Percentiles rank a stretch among this genome's conserved stretches.
These are phyloP conservation scores for Ormia ochracea DNA, from an alignment of 2,888 invertebrate species.

Conservation along the genomic window DNA sequence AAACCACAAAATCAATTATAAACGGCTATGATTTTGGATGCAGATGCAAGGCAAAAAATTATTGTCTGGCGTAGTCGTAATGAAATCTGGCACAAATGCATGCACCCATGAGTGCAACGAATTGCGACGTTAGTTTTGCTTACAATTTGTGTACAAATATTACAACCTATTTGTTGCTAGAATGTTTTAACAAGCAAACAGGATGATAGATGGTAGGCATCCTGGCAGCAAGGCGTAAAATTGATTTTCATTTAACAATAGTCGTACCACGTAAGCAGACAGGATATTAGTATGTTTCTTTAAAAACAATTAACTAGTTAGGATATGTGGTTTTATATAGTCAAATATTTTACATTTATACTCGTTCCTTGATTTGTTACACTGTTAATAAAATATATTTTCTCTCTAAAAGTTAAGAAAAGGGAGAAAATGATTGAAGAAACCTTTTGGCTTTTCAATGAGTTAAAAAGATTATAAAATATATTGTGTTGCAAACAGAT, in stretches of 20 bases:
- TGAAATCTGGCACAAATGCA: neutral
- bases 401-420: neutral
- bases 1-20: slow-evolving; percentile 74
- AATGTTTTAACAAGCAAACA: neutral
- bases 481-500: slow-evolving; percentile 18
- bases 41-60: neutral
- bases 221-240: slow-evolving; percentile 49
- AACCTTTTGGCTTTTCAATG: neutral
- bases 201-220: neutral
- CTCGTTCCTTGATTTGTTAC: slow-evolving; percentile 50
- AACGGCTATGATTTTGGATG: slow-evolving; percentile 66
- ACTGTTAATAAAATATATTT: slow-evolving; percentile 1
- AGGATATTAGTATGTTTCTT: slow-evolving; percentile 24
- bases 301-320: neutral
- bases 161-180: slow-evolving; percentile 45
- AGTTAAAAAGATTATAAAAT: neutral
- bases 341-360: neutral
- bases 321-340: slow-evolving; percentile 20
- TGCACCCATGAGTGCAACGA: slow-evolving; percentile 26
- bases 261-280: neutral
- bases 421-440: neutral
- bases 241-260: slow-evolving; percentile 47
- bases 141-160: slow-evolving; percentile 65
- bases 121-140: slow-evolving; percentile 29
- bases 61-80: neutral